These are phyloP conservation scores for Octodon degus DNA, from an alignment of 2,113 vertebrate species.

Conservation along the genomic window DNA sequence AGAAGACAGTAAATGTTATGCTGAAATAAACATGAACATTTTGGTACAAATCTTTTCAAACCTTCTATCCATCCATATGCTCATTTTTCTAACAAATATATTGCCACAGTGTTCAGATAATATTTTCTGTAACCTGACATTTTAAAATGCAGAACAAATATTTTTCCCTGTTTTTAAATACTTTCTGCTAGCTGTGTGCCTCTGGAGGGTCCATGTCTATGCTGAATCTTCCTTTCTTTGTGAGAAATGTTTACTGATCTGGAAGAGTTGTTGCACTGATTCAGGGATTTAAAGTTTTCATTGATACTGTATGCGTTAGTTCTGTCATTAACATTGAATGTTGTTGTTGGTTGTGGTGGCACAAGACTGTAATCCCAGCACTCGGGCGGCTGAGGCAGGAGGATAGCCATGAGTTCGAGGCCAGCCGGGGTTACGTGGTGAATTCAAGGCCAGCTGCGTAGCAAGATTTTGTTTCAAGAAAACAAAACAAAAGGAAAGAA, in stretches of 20 bases:
- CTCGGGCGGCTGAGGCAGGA: background rate
- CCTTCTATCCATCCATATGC: background rate
- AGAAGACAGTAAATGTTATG: conserved; percentile 4
- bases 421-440: background rate
- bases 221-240: background rate
- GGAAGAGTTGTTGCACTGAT: background rate
- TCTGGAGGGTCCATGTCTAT: too few relatives aligned
- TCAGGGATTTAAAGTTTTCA: background rate
- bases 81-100: conserved; percentile 11
- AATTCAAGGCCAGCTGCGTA: background rate
- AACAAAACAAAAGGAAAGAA: background rate
- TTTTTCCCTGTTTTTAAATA: background rate
- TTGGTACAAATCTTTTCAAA: conserved; percentile 23
- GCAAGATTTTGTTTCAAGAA: background rate
- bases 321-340: background rate
- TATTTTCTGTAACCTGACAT: background rate
- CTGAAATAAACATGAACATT: conserved; percentile 25
- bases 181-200: background rate
- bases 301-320: background rate
- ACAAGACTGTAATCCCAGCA: background rate
- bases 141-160: background rate
- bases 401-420: background rate
- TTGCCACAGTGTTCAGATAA: background rate
- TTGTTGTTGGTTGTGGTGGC: background rate
- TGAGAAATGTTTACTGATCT: background rate